A percentile compares a stretch with the other conserved stretches of the same genome.
phyloP scores from a whole-genome alignment of 2,888 invertebrate species.

The Thereva unica region DNA sequence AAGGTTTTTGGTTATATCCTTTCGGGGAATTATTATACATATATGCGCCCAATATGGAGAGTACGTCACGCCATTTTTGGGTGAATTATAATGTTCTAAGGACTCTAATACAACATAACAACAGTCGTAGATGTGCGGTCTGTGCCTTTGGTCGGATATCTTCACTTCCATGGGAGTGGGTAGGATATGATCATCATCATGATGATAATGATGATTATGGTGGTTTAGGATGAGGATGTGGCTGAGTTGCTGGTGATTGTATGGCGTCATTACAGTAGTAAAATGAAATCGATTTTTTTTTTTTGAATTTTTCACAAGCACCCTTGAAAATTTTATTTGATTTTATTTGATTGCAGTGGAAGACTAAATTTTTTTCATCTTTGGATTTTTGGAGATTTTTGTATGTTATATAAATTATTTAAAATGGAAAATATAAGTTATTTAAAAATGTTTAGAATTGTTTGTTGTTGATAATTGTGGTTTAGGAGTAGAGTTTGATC shows the following conservation, averaged over 20 bases:
- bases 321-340: conserved; percentile 36
- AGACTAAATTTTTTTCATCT: conserved; percentile 19
- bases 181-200: conserved; percentile 55
- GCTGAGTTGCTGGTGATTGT: conserved; percentile 22
- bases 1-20: neutral
- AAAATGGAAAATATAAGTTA: too few relatives aligned
- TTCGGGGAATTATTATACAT: neutral
- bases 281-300: conserved; percentile 16
- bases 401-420: too few relatives aligned
- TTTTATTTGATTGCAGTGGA: conserved; percentile 33
- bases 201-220: conserved; percentile 46
- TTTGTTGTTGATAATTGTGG: too few relatives aligned
- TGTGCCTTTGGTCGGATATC: conserved; percentile 41
- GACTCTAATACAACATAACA: conserved; percentile 27
- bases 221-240: conserved; percentile 27
- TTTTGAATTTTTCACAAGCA: conserved; percentile 27
- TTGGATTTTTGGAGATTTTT: neutral
- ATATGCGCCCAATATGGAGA: conserved; percentile 20
- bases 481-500: too few relatives aligned
- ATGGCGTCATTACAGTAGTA: conserved; percentile 17
- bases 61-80: conserved; percentile 18
- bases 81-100: conserved; percentile 30
- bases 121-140: conserved; percentile 29
- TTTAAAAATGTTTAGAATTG: too few relatives aligned
- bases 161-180: conserved; percentile 44